Conservation (phyloP, 2,113 vertebrate species). For the Calypte anna region DNA sequence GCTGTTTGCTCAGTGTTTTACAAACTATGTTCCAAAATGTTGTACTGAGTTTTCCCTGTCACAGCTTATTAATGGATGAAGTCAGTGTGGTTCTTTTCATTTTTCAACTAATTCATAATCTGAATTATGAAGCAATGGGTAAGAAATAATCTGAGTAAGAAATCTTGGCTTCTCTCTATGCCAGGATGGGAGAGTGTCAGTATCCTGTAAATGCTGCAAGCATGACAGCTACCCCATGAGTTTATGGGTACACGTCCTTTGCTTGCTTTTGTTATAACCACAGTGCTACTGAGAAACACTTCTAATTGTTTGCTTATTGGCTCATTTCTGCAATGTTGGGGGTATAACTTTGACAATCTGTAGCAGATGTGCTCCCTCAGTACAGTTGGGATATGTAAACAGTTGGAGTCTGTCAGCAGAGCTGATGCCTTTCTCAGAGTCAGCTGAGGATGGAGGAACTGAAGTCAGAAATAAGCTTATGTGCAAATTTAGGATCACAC, state of each 20-base stretch:
- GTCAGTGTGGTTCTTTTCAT: not conserved
- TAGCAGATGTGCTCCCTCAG: not conserved
- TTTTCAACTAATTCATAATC: conserved; percentile 32
- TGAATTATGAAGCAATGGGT: not conserved
- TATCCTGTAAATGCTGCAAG: not conserved
- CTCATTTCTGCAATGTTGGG: not conserved
- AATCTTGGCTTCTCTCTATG: conserved; percentile 20
- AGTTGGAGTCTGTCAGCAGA: not conserved
- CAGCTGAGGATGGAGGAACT: not conserved
- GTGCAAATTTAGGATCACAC: conserved; percentile 2
- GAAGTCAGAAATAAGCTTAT: conserved; percentile 3
- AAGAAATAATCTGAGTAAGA: not conserved
- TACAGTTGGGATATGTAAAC: not conserved
- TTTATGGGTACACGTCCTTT: not conserved
- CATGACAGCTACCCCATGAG: not conserved
- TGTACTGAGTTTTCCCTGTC: not conserved
- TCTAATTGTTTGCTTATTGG: conserved; percentile 35
- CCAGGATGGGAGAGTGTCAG: not conserved
- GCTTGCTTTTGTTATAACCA: conserved; percentile 32
- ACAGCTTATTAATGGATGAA: conserved; percentile 22
- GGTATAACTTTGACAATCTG: conserved; percentile 44
- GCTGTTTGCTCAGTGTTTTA: conserved; percentile 21
- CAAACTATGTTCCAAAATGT: not conserved
- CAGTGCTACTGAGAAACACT: conserved; percentile 28
- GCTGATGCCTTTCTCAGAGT: not conserved